phyloP scores from a whole-genome alignment of 2,797 vertebrate species.

The Vipera ursinii region DNA sequence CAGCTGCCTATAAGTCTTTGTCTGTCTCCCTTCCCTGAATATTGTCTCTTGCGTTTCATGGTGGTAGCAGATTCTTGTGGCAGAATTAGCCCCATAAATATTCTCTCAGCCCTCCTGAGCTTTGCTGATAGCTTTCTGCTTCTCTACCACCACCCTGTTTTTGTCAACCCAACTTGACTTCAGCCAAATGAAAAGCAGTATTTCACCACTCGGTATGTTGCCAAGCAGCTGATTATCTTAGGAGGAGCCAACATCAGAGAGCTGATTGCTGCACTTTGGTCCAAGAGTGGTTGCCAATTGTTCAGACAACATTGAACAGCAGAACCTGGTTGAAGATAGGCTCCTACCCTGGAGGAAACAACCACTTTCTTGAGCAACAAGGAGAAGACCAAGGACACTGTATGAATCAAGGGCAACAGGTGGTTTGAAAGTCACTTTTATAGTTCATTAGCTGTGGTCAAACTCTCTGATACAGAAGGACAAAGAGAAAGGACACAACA shows the following conservation, averaged over 20 bases:
- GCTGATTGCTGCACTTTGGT: background rate
- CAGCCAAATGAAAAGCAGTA: background rate
- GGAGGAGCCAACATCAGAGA: background rate
- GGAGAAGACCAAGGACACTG: background rate
- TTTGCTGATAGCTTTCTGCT: slow-evolving; percentile 47
- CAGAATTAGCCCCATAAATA: slow-evolving; percentile 56
- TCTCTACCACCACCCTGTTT: slow-evolving; percentile 25
- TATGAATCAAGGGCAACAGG: background rate
- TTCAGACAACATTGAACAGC: background rate
- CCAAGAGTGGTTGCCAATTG: background rate
- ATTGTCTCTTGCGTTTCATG: slow-evolving; percentile 31
- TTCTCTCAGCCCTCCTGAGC: slow-evolving; percentile 46
- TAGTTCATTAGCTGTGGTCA: background rate
- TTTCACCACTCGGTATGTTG: background rate
- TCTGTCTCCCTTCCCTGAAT: slow-evolving; percentile 54
- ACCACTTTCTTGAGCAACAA: background rate
- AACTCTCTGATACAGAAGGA: background rate
- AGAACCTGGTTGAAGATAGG: background rate
- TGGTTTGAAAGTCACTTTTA: background rate
- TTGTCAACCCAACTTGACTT: background rate
- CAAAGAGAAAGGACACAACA: background rate
- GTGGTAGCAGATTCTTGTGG: slow-evolving; percentile 31
- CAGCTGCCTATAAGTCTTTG: slow-evolving; percentile 44
- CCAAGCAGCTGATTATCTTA: background rate
- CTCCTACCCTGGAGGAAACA: background rate